These are phyloP conservation scores for Hydrolagus colliei DNA, from an alignment of 2,797 vertebrate species.

Conservation along the genomic window DNA sequence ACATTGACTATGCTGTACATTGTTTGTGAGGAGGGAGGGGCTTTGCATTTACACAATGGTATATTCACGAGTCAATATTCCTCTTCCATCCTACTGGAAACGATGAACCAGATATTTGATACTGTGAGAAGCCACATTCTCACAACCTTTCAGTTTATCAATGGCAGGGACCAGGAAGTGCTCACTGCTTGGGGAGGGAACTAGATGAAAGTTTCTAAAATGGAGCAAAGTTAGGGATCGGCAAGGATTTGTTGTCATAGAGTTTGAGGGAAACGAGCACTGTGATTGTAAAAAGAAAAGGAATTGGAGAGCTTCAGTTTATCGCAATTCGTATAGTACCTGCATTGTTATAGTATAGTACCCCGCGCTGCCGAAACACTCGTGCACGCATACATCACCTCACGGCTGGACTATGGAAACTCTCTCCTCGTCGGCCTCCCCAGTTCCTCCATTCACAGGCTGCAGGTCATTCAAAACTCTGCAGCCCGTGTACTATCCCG, in stretches of 20 bases:
- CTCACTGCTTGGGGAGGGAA: neutral
- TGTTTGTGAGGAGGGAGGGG: neutral
- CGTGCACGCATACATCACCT: too few relatives aligned
- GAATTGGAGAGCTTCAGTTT: neutral
- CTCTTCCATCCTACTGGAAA: conserved; percentile 1
- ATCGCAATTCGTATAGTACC: neutral
- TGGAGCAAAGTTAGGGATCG: neutral
- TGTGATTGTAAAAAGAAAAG: neutral
- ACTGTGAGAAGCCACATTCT: neutral
- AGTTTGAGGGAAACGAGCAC: neutral
- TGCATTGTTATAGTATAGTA: too few relatives aligned
- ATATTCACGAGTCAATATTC: neutral
- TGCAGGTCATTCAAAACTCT: too few relatives aligned
- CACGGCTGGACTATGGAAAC: too few relatives aligned
- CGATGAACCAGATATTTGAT: neutral
- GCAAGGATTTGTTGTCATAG: neutral
- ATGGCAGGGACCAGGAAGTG: neutral
- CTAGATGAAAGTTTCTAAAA: neutral
- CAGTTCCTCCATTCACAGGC: too few relatives aligned
- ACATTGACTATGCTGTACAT: neutral
- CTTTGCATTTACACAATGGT: neutral
- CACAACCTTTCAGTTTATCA: neutral
- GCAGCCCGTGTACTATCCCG: too few relatives aligned
- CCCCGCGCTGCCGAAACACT: too few relatives aligned
- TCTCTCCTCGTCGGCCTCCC: too few relatives aligned